Conservation (phyloP, 1,140 invertebrate genomes). For the Pogonus chalceus region DNA sequence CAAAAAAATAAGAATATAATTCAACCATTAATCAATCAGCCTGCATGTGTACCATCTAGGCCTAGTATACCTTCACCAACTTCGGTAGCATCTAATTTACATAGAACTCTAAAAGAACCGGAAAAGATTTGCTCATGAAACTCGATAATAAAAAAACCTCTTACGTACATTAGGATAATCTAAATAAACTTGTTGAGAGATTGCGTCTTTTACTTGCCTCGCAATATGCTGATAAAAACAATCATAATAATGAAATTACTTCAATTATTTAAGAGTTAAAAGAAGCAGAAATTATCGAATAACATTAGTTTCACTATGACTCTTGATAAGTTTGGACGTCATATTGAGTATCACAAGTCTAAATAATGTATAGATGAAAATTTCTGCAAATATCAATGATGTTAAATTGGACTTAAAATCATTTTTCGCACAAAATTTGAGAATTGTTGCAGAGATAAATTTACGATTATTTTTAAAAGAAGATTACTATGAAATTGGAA, state of each 20-base stretch:
- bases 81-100: too few relatives aligned
- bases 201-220: constrained; percentile 28
- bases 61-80: neutral
- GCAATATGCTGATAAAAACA: constrained; percentile 25
- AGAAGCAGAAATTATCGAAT: constrained; percentile 22
- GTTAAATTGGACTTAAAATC: too few relatives aligned
- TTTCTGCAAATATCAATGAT: too few relatives aligned
- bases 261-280: constrained; percentile 31
- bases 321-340: constrained; percentile 20
- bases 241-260: constrained; percentile 31
- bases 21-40: neutral
- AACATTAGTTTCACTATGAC: constrained; percentile 13
- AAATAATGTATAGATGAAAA: neutral
- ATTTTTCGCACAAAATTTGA: too few relatives aligned
- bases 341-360: too few relatives aligned
- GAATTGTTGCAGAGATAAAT: too few relatives aligned
- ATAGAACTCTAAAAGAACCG: neutral
- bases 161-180: constrained; percentile 31
- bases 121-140: neutral
- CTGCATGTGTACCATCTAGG: neutral
- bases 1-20: constrained; percentile 19
- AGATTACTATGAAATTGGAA: too few relatives aligned
- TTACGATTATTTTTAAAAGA: too few relatives aligned
- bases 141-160: constrained; percentile 15
- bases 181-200: constrained; percentile 31